These are phyloP conservation scores for Nemopilema nomurai DNA, from an alignment of 30 jellyfish, hydroid and myxozoan genomes.

Conservation along the genomic window DNA sequence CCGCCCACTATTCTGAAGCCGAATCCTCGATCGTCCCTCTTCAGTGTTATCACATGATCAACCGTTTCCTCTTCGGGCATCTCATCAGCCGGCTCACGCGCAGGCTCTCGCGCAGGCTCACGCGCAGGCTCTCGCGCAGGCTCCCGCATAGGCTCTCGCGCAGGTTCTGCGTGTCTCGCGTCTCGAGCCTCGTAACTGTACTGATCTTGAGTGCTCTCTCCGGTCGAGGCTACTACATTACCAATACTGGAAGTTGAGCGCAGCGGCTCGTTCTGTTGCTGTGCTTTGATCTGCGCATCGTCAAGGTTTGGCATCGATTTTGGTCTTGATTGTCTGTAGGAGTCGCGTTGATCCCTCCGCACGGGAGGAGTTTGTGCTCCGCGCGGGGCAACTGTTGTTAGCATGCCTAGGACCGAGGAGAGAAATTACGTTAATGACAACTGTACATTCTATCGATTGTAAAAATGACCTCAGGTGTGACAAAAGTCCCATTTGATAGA, in stretches of 20 bases:
- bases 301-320: slow-evolving; percentile 91
- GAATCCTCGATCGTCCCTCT: slow-evolving; percentile 92
- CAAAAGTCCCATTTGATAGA: no score
- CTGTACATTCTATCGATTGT: no score
- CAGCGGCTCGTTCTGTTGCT: slow-evolving; percentile 39
- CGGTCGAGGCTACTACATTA: slow-evolving; percentile 82
- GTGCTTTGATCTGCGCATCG: slow-evolving; percentile 48
- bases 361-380: slow-evolving; percentile 65
- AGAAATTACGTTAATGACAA: background rate
- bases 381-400: slow-evolving; percentile 22
- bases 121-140: background rate
- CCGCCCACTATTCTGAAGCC: slow-evolving; percentile 97
- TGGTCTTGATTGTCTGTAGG: slow-evolving; percentile 74
- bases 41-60: slow-evolving; percentile 85
- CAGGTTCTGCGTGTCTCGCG: slow-evolving; percentile 34
- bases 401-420: slow-evolving; percentile 25
- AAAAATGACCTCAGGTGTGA: no score
- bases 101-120: slow-evolving; percentile 9
- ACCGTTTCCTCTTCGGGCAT: slow-evolving; percentile 43
- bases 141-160: background rate
- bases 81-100: background rate
- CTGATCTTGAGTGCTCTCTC: slow-evolving; percentile 74
- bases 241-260: slow-evolving; percentile 88
- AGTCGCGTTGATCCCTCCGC: slow-evolving; percentile 56
- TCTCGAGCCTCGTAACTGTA: slow-evolving; percentile 62